Evolutionary conservation across 1,140 invertebrate species (phyloP), one percentile per base, ranked within the genome.

Genomic region (Hestina assimilis): DNA sequence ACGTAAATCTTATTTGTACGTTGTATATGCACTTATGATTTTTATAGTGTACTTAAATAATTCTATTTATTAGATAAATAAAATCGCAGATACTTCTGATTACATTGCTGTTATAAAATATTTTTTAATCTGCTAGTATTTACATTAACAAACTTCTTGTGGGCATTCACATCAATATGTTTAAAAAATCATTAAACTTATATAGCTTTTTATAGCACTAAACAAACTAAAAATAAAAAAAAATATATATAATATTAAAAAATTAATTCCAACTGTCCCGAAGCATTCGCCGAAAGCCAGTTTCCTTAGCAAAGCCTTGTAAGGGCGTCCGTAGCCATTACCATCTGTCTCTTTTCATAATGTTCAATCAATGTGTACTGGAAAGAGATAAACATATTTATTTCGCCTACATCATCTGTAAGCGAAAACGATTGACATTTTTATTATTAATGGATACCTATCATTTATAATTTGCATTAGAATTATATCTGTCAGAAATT

Each of bases 231-330:
- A 19, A 41, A 41, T 7, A 28, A 6, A 9, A 28, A 33, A 33
- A 33, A 15, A 15, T 17, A 17, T 17, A 28, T 6, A 28, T 3
- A 28, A 28, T 19, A 19, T 38, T 12, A 42, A 38, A 28, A 38
- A 29, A 41, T 8, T 14, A 19, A 3, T 43, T 14, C 5, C 42
- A 58, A 56, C 43, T 74, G 69, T 87, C 81, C 83, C 83, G 83
- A 51, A 85, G 79, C 80, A 75, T 84, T 81, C 71, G 60, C 31
- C 64, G 33, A 55, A 74, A 83, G 79, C 79, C 75, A 77, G 83
- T 84, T 83, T 78, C 55, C 70, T 69, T 63, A 52, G 58, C 64
- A 63, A 82, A 83, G 73, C 81, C 76, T 83, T 78, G 63, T 67
- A 78, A 80, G 72, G 78, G 76, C 72, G 72, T 51, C 50, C 67